Base-by-base conservation (phyloP, 1,140 invertebrate species). In the Hylyphantes graminicola region DNA sequence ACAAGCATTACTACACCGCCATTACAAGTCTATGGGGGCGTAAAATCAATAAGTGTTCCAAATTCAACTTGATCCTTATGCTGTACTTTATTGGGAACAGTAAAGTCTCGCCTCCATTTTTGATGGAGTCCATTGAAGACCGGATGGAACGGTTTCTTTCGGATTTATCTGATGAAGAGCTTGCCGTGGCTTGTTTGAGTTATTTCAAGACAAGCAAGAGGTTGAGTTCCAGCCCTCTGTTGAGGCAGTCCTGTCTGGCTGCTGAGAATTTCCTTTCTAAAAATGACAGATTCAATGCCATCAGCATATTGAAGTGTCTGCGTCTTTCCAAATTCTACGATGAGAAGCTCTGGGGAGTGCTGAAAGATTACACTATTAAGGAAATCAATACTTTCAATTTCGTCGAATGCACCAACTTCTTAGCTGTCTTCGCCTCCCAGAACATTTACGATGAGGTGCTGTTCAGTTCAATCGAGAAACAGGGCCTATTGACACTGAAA, bases 221-320 rank as follows among this genome's bases (percentile, higher is more conserved):
- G 54, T n/a, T 85, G 4, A 61, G 55, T 10, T 85, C 82, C 1
- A 5, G 55, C 4, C 35, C 48, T 4, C 19, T 85, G 12, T 54
- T 85, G 10, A 51, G 78, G n/a, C 54, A 61, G 4, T 63, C 55
- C 17, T 61, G 55, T 48, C 21, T 64, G 15, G 68, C 55, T 53
- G 68, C 68, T 10, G 17, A 65, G 51, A 78, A 73, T 15, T 61
- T 79, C 10, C n/a, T 85, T 12, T 54, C 19, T n/a, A 78, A 74
- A 51, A 19, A 74, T 48, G 84, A 85, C 57, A 48, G 59, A 2
- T 85, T 85, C 48, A 65, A 81, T 53, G 59, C 65, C 12, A 82
- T 85, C 19, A 76, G 72, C 12, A 76, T 85, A n/a, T 59, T 85
- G 7, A 85, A 85, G 54, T 68, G 53, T 64, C 55, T 85, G 10